Evolutionary conservation across 1,140 invertebrate genomes (phyloP), one percentile per base, ranked within the genome.

Genomic region (Gryon sp.): DNA sequence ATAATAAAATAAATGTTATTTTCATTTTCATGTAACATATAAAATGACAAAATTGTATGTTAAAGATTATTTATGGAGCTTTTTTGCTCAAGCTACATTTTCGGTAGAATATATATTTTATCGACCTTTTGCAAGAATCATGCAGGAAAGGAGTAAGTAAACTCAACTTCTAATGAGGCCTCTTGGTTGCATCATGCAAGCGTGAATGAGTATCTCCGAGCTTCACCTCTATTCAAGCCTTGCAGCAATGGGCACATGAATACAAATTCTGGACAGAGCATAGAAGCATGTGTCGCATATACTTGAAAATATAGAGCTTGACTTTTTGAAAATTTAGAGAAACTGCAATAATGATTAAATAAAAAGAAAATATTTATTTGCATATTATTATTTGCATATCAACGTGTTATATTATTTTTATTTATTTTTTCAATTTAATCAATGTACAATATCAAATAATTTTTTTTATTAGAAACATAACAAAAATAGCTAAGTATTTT

Each of bases 131-230:
- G 7, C 19, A 15, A 11, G 32, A 62, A 62, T 72, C 46, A 55
- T 15, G 43, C 32, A 72, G 43, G 32, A 62, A 46, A n/a, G 11
- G 63, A 66, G 59, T 78, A 69, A 74, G 59, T 63, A 55, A 60
- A 57, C 48, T 65, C 62, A 40, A 63, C 55, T 69, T 36, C 78
- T 83, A 83, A 84, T 83, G 82, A 84, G 63, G 78, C 76, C 73
- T 75, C 78, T 82, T 72, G 74, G 69, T 78, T 69, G 30, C 48
- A 40, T 80, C 70, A 28, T 52, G 72, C 52, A 48, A 80, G 73
- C 59, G 78, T 70, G 77, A 70, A 83, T 66, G 50, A 79, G 65
- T 62, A 52, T 78, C 48, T 63, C 46, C 62, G 48, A 74, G 48
- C 52, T 43, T 79, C 68, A 76, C 65, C 43, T 76, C 53, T 68